Percentiles rank a stretch among this genome's conserved stretches.
Conservation (phyloP, 1,140 invertebrate genomes). For the Caenorhabditis inopinata region DNA sequence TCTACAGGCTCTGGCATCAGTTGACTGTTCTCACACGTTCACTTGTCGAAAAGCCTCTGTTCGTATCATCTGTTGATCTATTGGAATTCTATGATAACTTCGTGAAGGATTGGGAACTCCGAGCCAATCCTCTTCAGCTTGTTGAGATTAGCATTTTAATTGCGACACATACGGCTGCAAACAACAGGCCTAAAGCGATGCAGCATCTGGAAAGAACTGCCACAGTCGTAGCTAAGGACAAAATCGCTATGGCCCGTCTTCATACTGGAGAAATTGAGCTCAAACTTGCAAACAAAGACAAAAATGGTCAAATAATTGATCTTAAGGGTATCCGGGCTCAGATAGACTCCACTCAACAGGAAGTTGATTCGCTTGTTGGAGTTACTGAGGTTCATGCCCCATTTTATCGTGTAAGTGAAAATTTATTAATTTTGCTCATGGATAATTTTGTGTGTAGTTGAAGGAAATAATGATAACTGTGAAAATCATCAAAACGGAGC, state of each 20-base stretch:
- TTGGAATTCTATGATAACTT: conserved; percentile 62
- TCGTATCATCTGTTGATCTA: conserved; percentile 49
- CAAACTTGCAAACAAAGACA: conserved; percentile 51
- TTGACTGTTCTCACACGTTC: conserved; percentile 48
- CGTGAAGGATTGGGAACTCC: conserved; percentile 60
- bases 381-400: conserved; percentile 88
- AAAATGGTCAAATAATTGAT: conserved; percentile 51
- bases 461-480: no score
- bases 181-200: conserved; percentile 51
- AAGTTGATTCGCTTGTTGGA: conserved; percentile 84
- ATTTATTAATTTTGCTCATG: no score
- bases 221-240: conserved; percentile 58
- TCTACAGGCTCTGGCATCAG: conserved; percentile 63
- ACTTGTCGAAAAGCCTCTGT: conserved; percentile 47
- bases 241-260: conserved; percentile 54
- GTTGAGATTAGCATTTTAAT: conserved; percentile 60
- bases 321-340: conserved; percentile 68
- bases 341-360: conserved; percentile 83
- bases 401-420: conserved; percentile 76
- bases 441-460: no score
- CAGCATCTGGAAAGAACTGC: conserved; percentile 58
- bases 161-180: conserved; percentile 51
- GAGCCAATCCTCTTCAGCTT: conserved; percentile 58
- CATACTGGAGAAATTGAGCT: conserved; percentile 58
- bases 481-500: no score